These are phyloP conservation scores for Procambarus clarkii DNA, from an alignment of 1,140 invertebrate genomes.

Conservation along the genomic window DNA sequence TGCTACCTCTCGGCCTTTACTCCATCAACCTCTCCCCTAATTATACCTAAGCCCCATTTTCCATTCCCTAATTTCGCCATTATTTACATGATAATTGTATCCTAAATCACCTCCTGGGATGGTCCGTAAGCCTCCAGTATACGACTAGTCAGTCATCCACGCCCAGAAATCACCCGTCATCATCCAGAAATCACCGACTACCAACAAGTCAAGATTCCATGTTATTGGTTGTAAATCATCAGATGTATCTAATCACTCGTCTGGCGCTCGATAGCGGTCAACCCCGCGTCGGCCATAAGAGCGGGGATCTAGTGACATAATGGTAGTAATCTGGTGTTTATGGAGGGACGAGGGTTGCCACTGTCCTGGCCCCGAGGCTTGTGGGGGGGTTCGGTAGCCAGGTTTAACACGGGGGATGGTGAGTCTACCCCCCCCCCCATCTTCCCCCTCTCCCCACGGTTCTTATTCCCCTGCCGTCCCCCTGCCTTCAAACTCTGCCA, in stretches of 20 bases:
- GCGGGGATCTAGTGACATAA: constrained; percentile 22
- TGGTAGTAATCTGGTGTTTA: constrained; percentile 29
- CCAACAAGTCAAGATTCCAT: constrained; percentile 35
- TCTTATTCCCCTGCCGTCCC: too few relatives aligned
- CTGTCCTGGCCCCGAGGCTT: constrained; percentile 12
- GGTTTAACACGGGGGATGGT: too few relatives aligned
- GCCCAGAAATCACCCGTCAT: constrained; percentile 49
- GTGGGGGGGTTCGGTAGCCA: too few relatives aligned
- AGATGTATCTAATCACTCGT: constrained; percentile 43
- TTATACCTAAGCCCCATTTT: constrained; percentile 45
- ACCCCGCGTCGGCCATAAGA: constrained; percentile 2
- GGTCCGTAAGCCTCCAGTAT: constrained; percentile 30
- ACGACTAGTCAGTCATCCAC: constrained; percentile 48
- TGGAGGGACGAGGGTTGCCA: constrained; percentile 17
- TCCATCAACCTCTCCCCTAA: constrained; percentile 25
- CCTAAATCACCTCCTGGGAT: constrained; percentile 30
- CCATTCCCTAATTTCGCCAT: constrained; percentile 53
- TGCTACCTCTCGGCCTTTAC: background rate
- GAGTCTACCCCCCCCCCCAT: too few relatives aligned
- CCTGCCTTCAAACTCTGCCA: too few relatives aligned
- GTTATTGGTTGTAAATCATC: constrained; percentile 49
- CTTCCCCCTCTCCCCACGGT: too few relatives aligned
- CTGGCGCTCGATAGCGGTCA: background rate
- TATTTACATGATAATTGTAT: constrained; percentile 52
- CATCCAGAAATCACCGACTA: constrained; percentile 54